A percentile compares a stretch with the other conserved stretches of the same genome.
These are phyloP conservation scores for Metallyticus violacea DNA, from an alignment of 2,888 invertebrate species.

Conservation along the genomic window DNA sequence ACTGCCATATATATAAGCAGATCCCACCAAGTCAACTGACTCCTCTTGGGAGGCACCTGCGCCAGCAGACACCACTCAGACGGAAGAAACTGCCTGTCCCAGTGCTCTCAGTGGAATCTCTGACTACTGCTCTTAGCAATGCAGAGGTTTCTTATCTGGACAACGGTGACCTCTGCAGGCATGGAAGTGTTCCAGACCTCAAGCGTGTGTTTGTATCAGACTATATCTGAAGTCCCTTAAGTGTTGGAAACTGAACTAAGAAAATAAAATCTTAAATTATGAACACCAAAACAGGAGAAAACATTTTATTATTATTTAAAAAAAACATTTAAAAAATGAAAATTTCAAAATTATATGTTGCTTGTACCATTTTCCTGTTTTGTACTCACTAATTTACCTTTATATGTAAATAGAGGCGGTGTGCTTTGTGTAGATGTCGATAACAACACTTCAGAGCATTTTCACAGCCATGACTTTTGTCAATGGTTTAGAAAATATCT, in stretches of 20 bases:
- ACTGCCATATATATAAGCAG: conserved; percentile 33
- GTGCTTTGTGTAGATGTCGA: neutral
- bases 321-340: neutral
- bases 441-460: too few relatives aligned
- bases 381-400: neutral
- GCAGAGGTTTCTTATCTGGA: conserved; percentile 45
- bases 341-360: neutral
- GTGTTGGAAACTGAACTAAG: neutral
- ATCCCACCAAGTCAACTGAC: conserved; percentile 29
- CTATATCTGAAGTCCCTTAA: conserved; percentile 41
- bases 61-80: neutral
- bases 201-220: conserved; percentile 56
- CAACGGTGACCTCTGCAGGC: conserved; percentile 46
- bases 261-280: neutral
- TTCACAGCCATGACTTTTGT: too few relatives aligned
- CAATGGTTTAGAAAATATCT: too few relatives aligned
- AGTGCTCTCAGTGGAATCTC: conserved; percentile 45
- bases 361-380: neutral
- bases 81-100: conserved; percentile 23
- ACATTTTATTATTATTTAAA: neutral
- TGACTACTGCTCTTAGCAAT: conserved; percentile 44
- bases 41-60: neutral
- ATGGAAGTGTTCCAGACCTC: conserved; percentile 54
- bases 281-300: neutral
- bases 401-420: neutral